Evolutionary conservation across 2,888 invertebrate species (phyloP).

Genomic region (Nowickia ferox): DNA sequence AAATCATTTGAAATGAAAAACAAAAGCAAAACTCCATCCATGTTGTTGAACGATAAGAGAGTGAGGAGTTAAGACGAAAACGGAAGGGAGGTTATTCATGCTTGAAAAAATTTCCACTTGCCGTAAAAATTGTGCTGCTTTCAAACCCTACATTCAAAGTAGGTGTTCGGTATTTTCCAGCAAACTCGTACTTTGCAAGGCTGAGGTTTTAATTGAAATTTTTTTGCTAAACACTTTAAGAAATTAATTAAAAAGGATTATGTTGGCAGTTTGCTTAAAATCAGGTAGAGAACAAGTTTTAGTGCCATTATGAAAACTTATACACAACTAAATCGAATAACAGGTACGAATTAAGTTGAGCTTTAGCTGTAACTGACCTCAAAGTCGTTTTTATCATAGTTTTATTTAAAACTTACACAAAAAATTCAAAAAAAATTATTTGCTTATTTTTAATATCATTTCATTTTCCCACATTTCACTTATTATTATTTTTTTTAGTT

Average conservation of each 20-base stretch:
- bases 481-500: slow-evolving; percentile 26
- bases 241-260: too few relatives aligned
- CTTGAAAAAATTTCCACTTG: slow-evolving; percentile 54
- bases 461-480: slow-evolving; percentile 27
- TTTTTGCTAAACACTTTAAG: neutral
- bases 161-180: slow-evolving; percentile 14
- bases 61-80: neutral
- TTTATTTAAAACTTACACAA: slow-evolving; percentile 8
- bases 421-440: slow-evolving; percentile 16
- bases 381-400: neutral
- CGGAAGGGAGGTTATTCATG: slow-evolving; percentile 36
- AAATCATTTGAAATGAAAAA: slow-evolving; percentile 37
- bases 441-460: slow-evolving; percentile 15
- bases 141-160: neutral
- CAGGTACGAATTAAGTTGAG: neutral
- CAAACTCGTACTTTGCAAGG: too few relatives aligned
- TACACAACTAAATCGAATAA: neutral
- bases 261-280: neutral
- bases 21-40: slow-evolving; percentile 47
- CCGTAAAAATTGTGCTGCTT: slow-evolving; percentile 26
- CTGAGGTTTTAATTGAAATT: neutral
- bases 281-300: neutral
- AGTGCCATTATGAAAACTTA: neutral
- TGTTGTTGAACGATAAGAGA: neutral
- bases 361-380: neutral